Base-by-base conservation (phyloP, 1,140 invertebrate genomes). In the Eupeodes corollae region DNA sequence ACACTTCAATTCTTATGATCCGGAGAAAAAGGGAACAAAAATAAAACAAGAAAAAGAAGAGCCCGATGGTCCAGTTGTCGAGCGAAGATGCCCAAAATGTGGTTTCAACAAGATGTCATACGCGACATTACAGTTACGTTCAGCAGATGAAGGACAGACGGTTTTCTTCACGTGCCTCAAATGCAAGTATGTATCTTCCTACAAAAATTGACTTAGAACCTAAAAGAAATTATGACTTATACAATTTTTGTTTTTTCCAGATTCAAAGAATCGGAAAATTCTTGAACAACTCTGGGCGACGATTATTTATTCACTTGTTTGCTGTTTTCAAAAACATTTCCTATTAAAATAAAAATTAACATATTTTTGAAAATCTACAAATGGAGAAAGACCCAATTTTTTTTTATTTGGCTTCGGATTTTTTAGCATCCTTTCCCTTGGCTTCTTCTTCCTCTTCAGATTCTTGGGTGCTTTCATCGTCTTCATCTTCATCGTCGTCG, bases 101-200 rank as follows among this genome's bases (percentile, higher is more conserved):
- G 82, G 81, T 30, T 80, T 94, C 70, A 80, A 91, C 42, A 83
- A 83, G 65, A 96, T 98, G 89, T 88, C 86, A 1, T 99, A 96
- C 70, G 86, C 88, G 11, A 96, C 94, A 1, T 70, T 93, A 39
- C 95, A 99, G 67, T 76, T 95, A 1, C 73, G 95, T 60, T 97
- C 92, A 6, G 94, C 93, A 33, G 95, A 99, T 82, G 95, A 99
- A 85, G 95, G 95, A 0, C 95, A 98, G 71, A 98, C 95, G 12
- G 90, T 99, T 5, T 98, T 98, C 71, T 99, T 93, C 55, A 93
- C 90, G 5, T 99, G 95, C 74, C 80, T 84, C 16, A 85, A 88
- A 59, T 99, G 95, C 87, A 86, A 86, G 84, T 89, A 78, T 62
- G 73, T 60, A 14, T 5, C 14, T 44, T 18, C 13, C 14, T 69